A percentile compares a stretch with the other conserved stretches of the same genome.
Conservation (phyloP, 2,888 invertebrate genomes). For the Oscheius sp. region DNA sequence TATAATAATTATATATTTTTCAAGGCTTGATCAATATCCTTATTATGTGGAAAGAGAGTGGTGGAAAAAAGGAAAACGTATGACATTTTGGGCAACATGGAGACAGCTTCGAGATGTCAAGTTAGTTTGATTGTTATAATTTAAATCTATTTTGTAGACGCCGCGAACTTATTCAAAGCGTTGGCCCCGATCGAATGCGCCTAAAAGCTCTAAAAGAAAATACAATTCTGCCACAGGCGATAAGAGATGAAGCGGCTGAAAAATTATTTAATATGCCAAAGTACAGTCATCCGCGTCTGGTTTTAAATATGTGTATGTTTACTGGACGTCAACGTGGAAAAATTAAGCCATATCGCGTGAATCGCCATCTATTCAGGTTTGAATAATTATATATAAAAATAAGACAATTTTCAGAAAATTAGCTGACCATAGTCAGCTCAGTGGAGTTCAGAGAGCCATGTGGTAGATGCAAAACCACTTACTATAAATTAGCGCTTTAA, state of each 20-base stretch:
- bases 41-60: constrained; percentile 68
- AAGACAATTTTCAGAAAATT: constrained; percentile 81
- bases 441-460: constrained; percentile 91
- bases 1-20: not conserved
- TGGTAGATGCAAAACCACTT: constrained; percentile 75
- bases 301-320: constrained; percentile 81
- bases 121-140: constrained; percentile 71
- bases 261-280: constrained; percentile 66
- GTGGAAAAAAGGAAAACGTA: constrained; percentile 69
- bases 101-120: constrained; percentile 87
- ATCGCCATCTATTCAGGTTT: constrained; percentile 71
- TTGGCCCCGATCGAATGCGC: constrained; percentile 82
- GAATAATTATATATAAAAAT: not conserved
- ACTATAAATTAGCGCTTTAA: not conserved
- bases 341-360: constrained; percentile 84
- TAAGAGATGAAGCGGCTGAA: constrained; percentile 68
- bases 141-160: constrained; percentile 6
- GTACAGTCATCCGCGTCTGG: constrained; percentile 67
- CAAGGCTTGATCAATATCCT: constrained; percentile 55
- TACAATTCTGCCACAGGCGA: constrained; percentile 80
- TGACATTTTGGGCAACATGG: constrained; percentile 79
- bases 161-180: constrained; percentile 56
- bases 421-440: constrained; percentile 90
- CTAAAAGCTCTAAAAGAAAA: constrained; percentile 85
- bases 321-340: constrained; percentile 85